Percentiles rank a stretch among this genome's conserved stretches.
phyloP scores from a whole-genome alignment of 2,113 vertebrate species.

The Bettongia penicillata region DNA sequence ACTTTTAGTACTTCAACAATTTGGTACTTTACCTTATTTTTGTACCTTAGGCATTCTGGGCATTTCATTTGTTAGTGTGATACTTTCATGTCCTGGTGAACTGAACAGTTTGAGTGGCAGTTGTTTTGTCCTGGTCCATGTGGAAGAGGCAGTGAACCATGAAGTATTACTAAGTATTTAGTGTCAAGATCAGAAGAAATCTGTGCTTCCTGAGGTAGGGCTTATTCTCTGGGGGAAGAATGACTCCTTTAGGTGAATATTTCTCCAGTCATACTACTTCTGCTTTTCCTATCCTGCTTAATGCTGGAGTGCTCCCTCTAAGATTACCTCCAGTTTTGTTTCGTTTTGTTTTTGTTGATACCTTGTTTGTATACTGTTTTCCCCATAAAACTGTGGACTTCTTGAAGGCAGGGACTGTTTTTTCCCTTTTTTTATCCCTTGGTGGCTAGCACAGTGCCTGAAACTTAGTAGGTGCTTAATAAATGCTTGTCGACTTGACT shows the following conservation, averaged over 20 bases:
- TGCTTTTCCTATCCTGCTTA: not conserved
- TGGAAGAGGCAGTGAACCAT: slow-evolving; percentile 39
- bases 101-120: not conserved
- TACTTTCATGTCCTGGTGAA: slow-evolving; percentile 39
- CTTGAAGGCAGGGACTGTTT: not conserved
- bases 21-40: not conserved
- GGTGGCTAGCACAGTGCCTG: not conserved
- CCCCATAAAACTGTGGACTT: not conserved
- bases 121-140: slow-evolving; percentile 24
- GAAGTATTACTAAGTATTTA: slow-evolving; percentile 32
- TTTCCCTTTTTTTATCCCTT: not conserved
- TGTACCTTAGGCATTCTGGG: not conserved
- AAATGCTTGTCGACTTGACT: not conserved
- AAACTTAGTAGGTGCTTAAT: not conserved
- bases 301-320: not conserved
- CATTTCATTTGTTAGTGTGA: not conserved
- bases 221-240: slow-evolving; percentile 23
- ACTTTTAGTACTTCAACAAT: not conserved
- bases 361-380: not conserved
- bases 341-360: not conserved
- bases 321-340: not conserved
- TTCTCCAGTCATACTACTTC: slow-evolving; percentile 26
- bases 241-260: slow-evolving; percentile 28
- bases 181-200: slow-evolving; percentile 29
- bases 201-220: not conserved